These are phyloP conservation scores for Fukomys damarensis DNA, from an alignment of 2,113 vertebrate species.

Conservation along the genomic window DNA sequence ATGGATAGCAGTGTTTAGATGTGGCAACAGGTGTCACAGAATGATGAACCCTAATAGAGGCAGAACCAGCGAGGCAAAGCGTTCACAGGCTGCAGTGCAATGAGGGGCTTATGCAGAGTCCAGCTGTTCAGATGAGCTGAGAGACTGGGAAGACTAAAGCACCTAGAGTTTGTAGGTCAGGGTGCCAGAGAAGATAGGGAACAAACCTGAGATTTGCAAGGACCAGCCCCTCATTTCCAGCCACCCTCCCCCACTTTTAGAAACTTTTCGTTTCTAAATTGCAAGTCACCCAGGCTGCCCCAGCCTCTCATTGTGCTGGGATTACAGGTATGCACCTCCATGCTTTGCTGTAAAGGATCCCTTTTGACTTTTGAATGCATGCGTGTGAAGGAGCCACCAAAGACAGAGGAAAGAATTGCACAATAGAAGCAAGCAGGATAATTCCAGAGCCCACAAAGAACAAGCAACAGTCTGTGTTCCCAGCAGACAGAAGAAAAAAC, in stretches of 20 bases:
- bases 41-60: rapidly evolving
- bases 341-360: neutral
- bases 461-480: neutral
- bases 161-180: neutral
- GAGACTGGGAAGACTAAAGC: too few relatives aligned
- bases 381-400: neutral
- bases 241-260: neutral
- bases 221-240: neutral
- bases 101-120: too few relatives aligned
- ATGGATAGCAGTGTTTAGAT: neutral
- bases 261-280: neutral
- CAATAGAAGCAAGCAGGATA: neutral
- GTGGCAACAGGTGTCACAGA: rapidly evolving
- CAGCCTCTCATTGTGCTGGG: neutral
- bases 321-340: neutral
- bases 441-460: neutral
- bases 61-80: neutral
- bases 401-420: neutral
- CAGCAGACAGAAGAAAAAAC: neutral
- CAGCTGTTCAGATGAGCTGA: neutral
- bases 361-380: neutral
- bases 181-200: neutral
- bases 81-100: rapidly evolving
- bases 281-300: neutral
- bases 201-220: neutral